Percentiles rank a stretch among this genome's conserved stretches.
Evolutionary conservation across 1,140 invertebrate species (phyloP).

Genomic region (Drosophila saltans): DNA sequence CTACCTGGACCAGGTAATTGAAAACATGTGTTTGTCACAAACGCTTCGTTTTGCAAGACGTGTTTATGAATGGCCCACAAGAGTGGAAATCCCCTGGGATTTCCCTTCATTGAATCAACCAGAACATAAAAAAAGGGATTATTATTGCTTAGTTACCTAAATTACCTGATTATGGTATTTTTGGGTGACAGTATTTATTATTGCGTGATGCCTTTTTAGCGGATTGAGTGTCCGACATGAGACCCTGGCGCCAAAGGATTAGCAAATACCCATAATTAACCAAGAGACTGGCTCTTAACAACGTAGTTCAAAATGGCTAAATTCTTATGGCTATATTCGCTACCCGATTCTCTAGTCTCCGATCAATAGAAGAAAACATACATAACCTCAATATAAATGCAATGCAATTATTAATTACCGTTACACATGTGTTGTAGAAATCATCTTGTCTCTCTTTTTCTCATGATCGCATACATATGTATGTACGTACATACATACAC

Average conservation of each 20-base stretch:
- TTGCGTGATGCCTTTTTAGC: constrained; percentile 55
- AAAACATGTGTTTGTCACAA: constrained; percentile 60
- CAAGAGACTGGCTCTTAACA: background rate
- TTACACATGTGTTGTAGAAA: too few relatives aligned
- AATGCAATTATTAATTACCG: too few relatives aligned
- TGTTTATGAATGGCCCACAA: constrained; percentile 60
- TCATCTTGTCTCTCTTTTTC: too few relatives aligned
- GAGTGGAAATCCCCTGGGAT: constrained; percentile 66
- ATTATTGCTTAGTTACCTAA: background rate
- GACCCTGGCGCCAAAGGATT: background rate
- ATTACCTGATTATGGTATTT: background rate
- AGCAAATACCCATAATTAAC: too few relatives aligned
- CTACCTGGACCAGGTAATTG: constrained; percentile 60
- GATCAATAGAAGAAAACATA: too few relatives aligned
- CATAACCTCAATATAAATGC: too few relatives aligned
- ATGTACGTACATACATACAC: too few relatives aligned
- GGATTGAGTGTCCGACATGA: background rate
- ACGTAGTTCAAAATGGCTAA: too few relatives aligned
- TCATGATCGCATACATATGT: too few relatives aligned
- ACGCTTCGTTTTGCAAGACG: background rate
- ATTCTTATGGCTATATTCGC: too few relatives aligned
- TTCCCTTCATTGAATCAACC: constrained; percentile 58
- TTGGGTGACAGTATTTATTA: constrained; percentile 62
- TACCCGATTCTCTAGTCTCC: too few relatives aligned
- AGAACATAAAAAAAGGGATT: background rate